These are phyloP conservation scores for Diabrotica virgifera DNA, from an alignment of 1,140 invertebrate genomes.

Conservation along the genomic window DNA sequence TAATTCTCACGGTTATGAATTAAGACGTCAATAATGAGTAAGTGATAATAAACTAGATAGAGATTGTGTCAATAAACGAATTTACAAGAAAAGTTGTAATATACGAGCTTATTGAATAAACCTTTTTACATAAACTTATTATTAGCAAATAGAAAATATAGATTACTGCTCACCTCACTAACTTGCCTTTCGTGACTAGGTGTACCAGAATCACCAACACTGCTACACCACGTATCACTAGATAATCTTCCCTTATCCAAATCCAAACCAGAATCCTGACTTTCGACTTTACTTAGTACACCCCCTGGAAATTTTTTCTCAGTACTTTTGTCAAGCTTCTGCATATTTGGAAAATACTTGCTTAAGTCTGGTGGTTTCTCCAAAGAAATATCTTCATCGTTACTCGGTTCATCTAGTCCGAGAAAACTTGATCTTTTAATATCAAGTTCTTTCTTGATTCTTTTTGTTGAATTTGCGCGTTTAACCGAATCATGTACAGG, in stretches of 20 bases:
- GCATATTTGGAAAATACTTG: slow-evolving; percentile 73
- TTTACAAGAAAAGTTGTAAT: too few relatives aligned
- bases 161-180: slow-evolving; percentile 54
- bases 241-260: slow-evolving; percentile 58
- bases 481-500: slow-evolving; percentile 52
- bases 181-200: slow-evolving; percentile 74
- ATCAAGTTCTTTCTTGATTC: slow-evolving; percentile 81
- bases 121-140: background rate
- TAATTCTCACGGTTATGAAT: too few relatives aligned
- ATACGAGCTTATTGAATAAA: too few relatives aligned
- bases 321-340: slow-evolving; percentile 70
- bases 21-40: too few relatives aligned
- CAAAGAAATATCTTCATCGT: slow-evolving; percentile 66
- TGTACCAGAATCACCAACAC: slow-evolving; percentile 58
- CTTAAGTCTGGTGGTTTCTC: slow-evolving; percentile 78
- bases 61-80: too few relatives aligned
- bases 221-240: slow-evolving; percentile 60
- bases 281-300: slow-evolving; percentile 51
- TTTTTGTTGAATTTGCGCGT: slow-evolving; percentile 75
- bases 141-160: background rate
- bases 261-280: slow-evolving; percentile 74
- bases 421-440: slow-evolving; percentile 83
- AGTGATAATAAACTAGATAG: too few relatives aligned
- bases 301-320: slow-evolving; percentile 57
- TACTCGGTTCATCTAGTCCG: slow-evolving; percentile 70